Evolutionary conservation across 2,888 invertebrate genomes (phyloP), one percentile per base, ranked within the genome.

Genomic region (Cryptophagus acutangulus): DNA sequence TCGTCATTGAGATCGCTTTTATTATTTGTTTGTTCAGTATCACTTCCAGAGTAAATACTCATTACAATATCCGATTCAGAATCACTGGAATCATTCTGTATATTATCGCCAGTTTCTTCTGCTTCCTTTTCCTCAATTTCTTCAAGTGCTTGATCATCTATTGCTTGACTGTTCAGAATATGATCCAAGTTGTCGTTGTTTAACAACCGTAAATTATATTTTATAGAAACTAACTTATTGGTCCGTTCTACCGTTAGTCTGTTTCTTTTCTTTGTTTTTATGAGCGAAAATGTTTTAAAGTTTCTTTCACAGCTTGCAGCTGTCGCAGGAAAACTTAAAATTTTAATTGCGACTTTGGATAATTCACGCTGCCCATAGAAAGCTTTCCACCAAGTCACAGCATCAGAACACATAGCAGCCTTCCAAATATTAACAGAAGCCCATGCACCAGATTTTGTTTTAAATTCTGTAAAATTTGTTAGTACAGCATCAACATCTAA

Each of bases 181-280:
- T n/a, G n/a, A n/a, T n/a, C n/a, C n/a, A n/a, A n/a, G n/a, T n/a
- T n/a, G n/a, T n/a, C n/a, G n/a, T n/a, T n/a, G n/a, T n/a, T n/a
- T n/a, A n/a, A n/a, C n/a, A n/a, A n/a, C n/a, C n/a, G n/a, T n/a
- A n/a, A n/a, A n/a, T n/a, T n/a, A n/a, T n/a, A 20, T 28, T 28
- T 28, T n/a, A 28, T 6, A n/a, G 13, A 33, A 33, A 25, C 25
- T 13, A 35, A 14, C 12, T 35, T 35, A 9, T 35, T 6, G 8
- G 35, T 35, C 13, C 35, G 8, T 6, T 18, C 35, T 6, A 6
- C n/a, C 6, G 35, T 35, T 24, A 35, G 24, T 18, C 17, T 20
- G 20, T 35, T 35, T 20, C 35, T 35, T 16, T 20, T 35, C 13
- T 35, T 35, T 20, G 20, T 35, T 35, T 20, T 35, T 5, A 35